Evolutionary conservation across 2,888 invertebrate species (phyloP), one percentile per base, ranked within the genome.

Genomic region (Carcina quercana): DNA sequence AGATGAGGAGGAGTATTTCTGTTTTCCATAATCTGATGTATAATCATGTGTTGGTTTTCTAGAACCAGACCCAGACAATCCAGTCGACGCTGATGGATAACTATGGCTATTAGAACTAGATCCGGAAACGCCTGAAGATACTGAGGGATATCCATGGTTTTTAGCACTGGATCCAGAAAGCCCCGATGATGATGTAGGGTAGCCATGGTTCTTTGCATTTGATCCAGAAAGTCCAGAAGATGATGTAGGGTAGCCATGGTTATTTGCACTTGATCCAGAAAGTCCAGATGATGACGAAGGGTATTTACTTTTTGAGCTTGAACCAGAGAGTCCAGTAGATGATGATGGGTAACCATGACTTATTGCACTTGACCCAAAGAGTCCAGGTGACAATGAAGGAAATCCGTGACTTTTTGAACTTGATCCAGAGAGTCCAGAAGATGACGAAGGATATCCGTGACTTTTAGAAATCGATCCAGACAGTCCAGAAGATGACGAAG

Each of bases 101-200:
- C 44, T 42, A 52, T 1, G 55, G n/a, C n/a, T n/a, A 17, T 27
- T 31, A 10, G 29, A 13, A 13, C 25, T n/a, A n/a, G n/a, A n/a
- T n/a, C n/a, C n/a, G n/a, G n/a, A 57, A 3, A 48, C 19, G 3
- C 54, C 53, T 12, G 47, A 40, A 5, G 35, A 30, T 3, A 47
- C 34, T 0, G 49, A 35, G 0, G 49, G 48, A 30, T 50, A 49
- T 3, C 26, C 31, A 52, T 1, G 55, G n/a, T n/a, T n/a, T n/a
- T n/a, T n/a, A n/a, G n/a, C n/a, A n/a, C n/a, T n/a, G n/a, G n/a
- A n/a, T n/a, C n/a, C n/a, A n/a, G n/a, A 57, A 3, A 48, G 20
- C 3, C 54, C 53, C 11, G 47, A 40, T 5, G 35, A 30, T 3
- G 48, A 35, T 0, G 49, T 34, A 0, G 49, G 48, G 28, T 50